Base-by-base conservation (phyloP, 2,113 vertebrate species). In the Odocoileus hemionus region DNA sequence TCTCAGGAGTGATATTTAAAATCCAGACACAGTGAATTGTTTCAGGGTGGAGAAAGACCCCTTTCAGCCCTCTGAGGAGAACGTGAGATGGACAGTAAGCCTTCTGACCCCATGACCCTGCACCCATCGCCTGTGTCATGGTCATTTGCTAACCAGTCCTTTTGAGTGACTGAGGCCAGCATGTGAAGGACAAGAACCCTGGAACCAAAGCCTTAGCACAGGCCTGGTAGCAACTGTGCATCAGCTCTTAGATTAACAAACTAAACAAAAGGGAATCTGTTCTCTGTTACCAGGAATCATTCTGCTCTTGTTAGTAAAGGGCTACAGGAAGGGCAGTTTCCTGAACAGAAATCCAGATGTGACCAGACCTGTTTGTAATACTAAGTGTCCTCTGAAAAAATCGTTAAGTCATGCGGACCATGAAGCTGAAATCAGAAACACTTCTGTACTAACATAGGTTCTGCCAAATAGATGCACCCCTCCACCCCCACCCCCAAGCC, bases 271-370 rank as follows among this genome's bases (percentile, higher is more conserved):
- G 91, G 50, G 47, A 36, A 64, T 14, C 50, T 0, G 47, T 54
- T 96, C 96, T 33, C 58, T 95, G 89, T 90, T 94, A 6, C 43
- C 97, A 93, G 96, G 70, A 96, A 70, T 0, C 52, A 52, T 33
- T 92, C 82, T 92, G 54, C 13, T 23, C 5, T 89, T 64, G 45
- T 96, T 95, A 83, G 93, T 97, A 94, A 98, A 98, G 98, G 97
- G 98, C 98, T 97, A 47, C 12, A 93, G 0, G 23, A 88, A 93
- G 64, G 89, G 84, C 67, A 94, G 19, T 45, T 96, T 96, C 74
- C 84, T 33, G 26, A 97, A 90, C 91, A 97, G 94, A 97, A 97
- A 74, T 61, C 33, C 94, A 96, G 64, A 36, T 91, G 80, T 50
- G 85, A 64, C 47, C 84, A 97, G 61, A 88, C 78, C 78, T 39